These are phyloP conservation scores for Paraplagusia blochii DNA, from an alignment of 2,113 vertebrate species.

Conservation along the genomic window DNA sequence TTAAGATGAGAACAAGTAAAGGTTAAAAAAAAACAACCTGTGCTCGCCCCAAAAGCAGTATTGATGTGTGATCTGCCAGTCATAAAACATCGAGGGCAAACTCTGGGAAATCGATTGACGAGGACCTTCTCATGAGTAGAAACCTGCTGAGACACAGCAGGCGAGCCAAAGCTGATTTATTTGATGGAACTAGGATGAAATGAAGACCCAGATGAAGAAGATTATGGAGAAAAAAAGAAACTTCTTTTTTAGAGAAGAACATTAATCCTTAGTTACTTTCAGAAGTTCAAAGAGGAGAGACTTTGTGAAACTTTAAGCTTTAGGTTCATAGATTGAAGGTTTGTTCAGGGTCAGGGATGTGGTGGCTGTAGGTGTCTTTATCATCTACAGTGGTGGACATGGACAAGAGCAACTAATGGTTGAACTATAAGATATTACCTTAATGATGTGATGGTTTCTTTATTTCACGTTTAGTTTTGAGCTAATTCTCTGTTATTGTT, in stretches of 20 bases:
- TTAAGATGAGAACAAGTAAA: slow-evolving; percentile 4
- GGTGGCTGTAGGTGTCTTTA: no score
- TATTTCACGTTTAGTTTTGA: no score
- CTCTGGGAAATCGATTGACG: slow-evolving; percentile 26
- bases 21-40: slow-evolving; percentile 10
- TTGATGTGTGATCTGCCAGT: slow-evolving; percentile 3
- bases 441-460: no score
- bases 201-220: not conserved
- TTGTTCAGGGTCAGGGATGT: no score
- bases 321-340: not conserved
- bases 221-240: slow-evolving; percentile 2
- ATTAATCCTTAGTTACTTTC: slow-evolving; percentile 22
- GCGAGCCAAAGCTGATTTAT: slow-evolving; percentile 28
- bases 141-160: slow-evolving; percentile 40
- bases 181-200: slow-evolving; percentile 19
- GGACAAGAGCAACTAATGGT: no score
- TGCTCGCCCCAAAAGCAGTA: not conserved
- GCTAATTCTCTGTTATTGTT: no score
- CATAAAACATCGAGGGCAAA: slow-evolving; percentile 18
- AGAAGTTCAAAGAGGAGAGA: slow-evolving; percentile 10
- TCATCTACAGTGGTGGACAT: no score
- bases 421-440: no score
- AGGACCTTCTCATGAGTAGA: slow-evolving; percentile 38
- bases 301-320: not conserved
- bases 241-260: slow-evolving; percentile 16